Percentiles rank a stretch among this genome's conserved stretches.
Conservation (phyloP, 2,797 vertebrate genomes). For the Mionectes olivaceus region DNA sequence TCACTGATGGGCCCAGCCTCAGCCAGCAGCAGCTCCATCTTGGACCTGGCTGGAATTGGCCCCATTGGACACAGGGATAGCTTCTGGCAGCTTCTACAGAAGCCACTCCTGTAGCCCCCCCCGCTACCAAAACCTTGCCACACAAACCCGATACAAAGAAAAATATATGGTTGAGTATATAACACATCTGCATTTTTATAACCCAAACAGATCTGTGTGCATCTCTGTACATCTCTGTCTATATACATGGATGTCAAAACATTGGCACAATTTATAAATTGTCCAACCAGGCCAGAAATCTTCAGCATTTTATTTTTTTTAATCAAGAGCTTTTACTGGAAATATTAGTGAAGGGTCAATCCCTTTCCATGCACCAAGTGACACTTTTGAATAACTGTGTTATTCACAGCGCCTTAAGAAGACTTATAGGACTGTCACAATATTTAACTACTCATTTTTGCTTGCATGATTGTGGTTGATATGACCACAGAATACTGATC, state of each 20-base stretch:
- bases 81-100: background rate
- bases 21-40: background rate
- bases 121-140: background rate
- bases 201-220: background rate
- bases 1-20: background rate
- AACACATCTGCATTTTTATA: constrained; percentile 14
- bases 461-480: constrained; percentile 85
- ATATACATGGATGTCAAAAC: background rate
- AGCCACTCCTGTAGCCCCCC: background rate
- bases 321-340: constrained; percentile 50
- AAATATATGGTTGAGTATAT: background rate
- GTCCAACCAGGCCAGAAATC: background rate
- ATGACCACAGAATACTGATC: constrained; percentile 84
- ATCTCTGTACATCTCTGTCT: background rate
- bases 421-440: constrained; percentile 69
- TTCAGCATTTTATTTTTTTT: constrained; percentile 34
- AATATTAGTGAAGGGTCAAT: constrained; percentile 50
- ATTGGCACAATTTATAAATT: constrained; percentile 53
- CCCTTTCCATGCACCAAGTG: constrained; percentile 50
- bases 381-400: constrained; percentile 65
- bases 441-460: constrained; percentile 79
- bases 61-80: background rate
- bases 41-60: background rate
- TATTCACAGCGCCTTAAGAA: constrained; percentile 25
- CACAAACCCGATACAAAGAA: background rate